Conservation (phyloP, 2,113 vertebrate species). For the Procavia capensis region DNA sequence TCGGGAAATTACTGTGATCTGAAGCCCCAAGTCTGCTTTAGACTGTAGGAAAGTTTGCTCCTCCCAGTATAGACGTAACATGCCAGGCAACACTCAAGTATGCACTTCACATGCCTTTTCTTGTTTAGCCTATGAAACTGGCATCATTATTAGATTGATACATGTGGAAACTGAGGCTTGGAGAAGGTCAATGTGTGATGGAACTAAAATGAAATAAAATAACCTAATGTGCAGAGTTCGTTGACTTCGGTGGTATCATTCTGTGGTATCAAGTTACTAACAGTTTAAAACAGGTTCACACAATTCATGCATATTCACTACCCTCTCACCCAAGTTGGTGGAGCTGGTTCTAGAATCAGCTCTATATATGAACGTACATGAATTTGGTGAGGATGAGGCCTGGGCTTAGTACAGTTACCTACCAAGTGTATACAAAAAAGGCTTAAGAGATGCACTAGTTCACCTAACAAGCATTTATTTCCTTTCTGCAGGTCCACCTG, state of each 20-base stretch:
- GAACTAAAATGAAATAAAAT: not conserved
- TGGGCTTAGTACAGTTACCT: not conserved
- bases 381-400: not conserved
- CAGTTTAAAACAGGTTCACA: not conserved
- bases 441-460: not conserved
- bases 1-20: conserved; percentile 19
- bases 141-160: not conserved
- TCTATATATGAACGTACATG: too few relatives aligned
- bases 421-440: not conserved
- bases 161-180: not conserved
- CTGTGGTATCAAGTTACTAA: not conserved
- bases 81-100: not conserved
- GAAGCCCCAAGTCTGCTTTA: conserved; percentile 7
- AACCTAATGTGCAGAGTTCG: fast-evolving
- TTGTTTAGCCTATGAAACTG: not conserved
- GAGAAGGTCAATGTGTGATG: not conserved
- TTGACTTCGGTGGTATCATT: not conserved
- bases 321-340: not conserved
- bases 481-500: not conserved
- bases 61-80: not conserved
- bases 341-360: not conserved
- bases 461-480: not conserved
- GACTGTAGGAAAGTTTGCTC: not conserved
- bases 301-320: not conserved
- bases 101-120: not conserved